phyloP scores from a whole-genome alignment of 2,113 vertebrate genomes.

The Furnarius figulus region DNA sequence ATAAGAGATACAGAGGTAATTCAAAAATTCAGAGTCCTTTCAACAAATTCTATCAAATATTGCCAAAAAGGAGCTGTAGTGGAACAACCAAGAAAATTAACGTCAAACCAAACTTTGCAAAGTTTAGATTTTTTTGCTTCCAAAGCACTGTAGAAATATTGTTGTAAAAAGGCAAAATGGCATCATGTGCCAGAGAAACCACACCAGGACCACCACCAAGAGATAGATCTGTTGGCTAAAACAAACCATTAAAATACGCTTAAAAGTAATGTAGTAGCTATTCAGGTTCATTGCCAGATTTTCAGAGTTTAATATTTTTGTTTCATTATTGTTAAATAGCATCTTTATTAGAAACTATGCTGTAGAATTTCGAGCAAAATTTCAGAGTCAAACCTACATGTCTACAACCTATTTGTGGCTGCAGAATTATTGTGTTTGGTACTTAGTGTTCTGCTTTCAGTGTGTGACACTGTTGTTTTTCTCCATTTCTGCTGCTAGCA shows the following conservation, averaged over 20 bases:
- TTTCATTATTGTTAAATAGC: background rate
- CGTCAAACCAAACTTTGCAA: background rate
- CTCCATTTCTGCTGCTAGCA: background rate
- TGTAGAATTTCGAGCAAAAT: background rate
- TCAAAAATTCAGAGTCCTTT: background rate
- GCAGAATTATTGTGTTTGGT: background rate
- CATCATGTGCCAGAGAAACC: background rate
- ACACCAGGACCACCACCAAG: background rate
- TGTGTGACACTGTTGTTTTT: background rate
- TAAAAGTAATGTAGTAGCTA: background rate
- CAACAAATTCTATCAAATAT: background rate
- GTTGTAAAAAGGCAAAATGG: background rate
- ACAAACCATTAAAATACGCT: background rate
- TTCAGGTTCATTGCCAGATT: background rate
- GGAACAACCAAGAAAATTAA: background rate
- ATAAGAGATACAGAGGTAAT: background rate
- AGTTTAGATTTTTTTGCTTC: background rate
- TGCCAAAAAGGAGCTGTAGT: background rate
- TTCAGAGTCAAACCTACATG: rapidly evolving
- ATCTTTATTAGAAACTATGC: background rate
- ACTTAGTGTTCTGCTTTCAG: background rate
- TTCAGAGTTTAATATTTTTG: background rate
- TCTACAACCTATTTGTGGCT: background rate
- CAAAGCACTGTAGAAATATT: background rate
- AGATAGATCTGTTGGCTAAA: background rate